Evolutionary conservation across 2,113 vertebrate genomes (phyloP), one percentile per base, ranked within the genome.

Genomic region (Dasypus novemcinctus): DNA sequence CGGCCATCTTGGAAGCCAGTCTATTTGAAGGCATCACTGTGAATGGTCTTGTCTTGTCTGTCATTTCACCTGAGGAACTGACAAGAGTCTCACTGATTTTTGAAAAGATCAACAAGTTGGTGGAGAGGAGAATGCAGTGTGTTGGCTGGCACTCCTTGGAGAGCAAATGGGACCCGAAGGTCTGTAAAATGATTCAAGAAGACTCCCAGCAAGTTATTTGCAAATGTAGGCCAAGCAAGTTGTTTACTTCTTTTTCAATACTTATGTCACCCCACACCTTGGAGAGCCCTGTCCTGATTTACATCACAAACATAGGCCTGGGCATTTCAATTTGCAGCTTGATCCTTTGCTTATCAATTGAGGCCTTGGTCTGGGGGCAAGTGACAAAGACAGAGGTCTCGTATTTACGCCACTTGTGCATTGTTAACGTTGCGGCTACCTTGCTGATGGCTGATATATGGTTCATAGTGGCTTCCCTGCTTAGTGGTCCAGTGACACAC

Each of bases 381-480:
- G 91, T 99, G 4, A 99, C 98, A 0, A 98, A 98, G 94, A 99
- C 99, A 0, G 98, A 98, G 63, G 99, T 99, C 11, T 98, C 99
- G 0, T 99, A 98, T 88, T 99, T 99, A 97, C 99, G 99, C 8
- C 99, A 99, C 0, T 93, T 99, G 41, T 98, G 98, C 59, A 98
- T 99, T 5, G 97, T 98, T 46, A 99, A 99, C 92, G 98, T 99
- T 0, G 99, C 99, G 0, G 15, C 97, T 1, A 98, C 98, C 1
- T 98, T 99, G 54, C 94, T 99, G 14, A 49, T 99, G 1, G 99
- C 99, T 0, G 98, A 99, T 12, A 96, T 98, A 64, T 98, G 99
- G 96, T 99, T 99, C 90, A 98, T 99, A 1, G 87, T 98, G 2
- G 96, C 98, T 0, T 97, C 97, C 29, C 17, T 98, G 15, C 92